Conservation (phyloP, 2,797 vertebrate genomes). For the Sylvia borin region DNA sequence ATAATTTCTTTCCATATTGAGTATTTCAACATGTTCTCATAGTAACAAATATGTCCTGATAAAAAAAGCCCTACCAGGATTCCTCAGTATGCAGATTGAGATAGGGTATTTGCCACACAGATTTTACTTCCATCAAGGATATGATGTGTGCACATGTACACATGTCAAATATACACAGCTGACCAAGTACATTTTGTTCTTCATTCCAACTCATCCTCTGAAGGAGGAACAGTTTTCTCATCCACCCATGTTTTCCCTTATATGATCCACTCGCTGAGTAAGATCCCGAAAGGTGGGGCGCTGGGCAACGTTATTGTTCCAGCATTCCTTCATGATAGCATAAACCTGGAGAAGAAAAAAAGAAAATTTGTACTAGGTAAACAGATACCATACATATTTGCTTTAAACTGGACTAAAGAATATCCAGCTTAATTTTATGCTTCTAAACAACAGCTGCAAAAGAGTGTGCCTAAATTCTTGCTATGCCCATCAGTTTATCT, state of each 20-base stretch:
- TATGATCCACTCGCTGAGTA: constrained; percentile 81
- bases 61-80: constrained; percentile 50
- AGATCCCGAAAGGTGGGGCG: constrained; percentile 89
- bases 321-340: constrained; percentile 90
- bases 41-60: constrained; percentile 11
- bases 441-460: background rate
- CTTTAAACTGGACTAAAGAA: background rate
- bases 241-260: constrained; percentile 81
- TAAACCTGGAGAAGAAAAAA: constrained; percentile 82
- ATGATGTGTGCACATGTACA: background rate
- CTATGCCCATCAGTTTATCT: background rate
- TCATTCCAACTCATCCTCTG: constrained; percentile 24
- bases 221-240: constrained; percentile 67
- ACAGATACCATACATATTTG: background rate
- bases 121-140: constrained; percentile 36
- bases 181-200: constrained; percentile 44
- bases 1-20: background rate
- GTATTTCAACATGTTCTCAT: constrained; percentile 23
- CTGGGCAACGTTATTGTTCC: constrained; percentile 81
- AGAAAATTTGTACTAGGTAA: background rate
- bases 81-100: constrained; percentile 19
- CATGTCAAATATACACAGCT: constrained; percentile 40
- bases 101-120: constrained; percentile 32
- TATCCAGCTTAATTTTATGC: background rate
- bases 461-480: background rate